phyloP scores from a whole-genome alignment of 2,113 vertebrate genomes.

The Plecotus auritus region DNA sequence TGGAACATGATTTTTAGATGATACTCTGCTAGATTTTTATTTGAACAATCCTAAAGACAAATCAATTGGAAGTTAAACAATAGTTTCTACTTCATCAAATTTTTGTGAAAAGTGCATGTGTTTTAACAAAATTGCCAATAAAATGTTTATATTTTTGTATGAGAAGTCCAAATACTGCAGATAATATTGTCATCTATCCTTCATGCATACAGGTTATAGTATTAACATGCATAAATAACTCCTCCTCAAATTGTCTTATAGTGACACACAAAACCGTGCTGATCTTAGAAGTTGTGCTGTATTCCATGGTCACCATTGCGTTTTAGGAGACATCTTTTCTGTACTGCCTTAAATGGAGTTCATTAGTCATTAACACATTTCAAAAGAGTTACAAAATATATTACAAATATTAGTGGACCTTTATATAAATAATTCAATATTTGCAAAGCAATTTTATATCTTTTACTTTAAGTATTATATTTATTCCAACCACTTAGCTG shows the following conservation, averaged over 20 bases:
- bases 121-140: background rate
- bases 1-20: background rate
- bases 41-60: background rate
- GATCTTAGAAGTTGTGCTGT: background rate
- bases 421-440: background rate
- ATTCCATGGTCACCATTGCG: background rate
- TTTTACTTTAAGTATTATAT: slow-evolving; percentile 17
- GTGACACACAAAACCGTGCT: background rate
- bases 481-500: background rate
- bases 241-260: background rate
- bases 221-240: background rate
- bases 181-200: background rate
- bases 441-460: background rate
- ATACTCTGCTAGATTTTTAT: background rate
- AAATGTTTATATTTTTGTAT: background rate
- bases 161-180: background rate
- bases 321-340: background rate
- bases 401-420: background rate
- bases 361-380: slow-evolving; percentile 1
- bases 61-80: background rate
- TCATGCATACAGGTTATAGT: background rate
- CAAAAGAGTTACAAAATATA: background rate
- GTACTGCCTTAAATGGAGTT: background rate
- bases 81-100: background rate
- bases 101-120: background rate